phyloP scores from a whole-genome alignment of 2,888 invertebrate species.

The Yponomeuta malinellus region DNA sequence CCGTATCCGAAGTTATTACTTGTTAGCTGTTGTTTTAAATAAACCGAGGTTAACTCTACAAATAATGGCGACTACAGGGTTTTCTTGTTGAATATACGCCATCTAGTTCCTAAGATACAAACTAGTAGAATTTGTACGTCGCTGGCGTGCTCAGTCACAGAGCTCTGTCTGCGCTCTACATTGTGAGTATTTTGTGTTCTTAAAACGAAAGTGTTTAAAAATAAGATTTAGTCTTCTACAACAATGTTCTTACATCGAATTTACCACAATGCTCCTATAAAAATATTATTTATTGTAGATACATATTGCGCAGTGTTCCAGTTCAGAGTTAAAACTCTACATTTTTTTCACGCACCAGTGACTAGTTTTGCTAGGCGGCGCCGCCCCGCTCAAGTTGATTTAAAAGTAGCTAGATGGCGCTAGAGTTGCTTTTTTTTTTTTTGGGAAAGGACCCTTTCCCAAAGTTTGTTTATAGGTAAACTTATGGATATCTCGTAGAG shows the following conservation, averaged over 20 bases:
- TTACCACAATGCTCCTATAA: too few species aligned
- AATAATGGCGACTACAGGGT: too few species aligned
- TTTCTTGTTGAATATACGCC: background rate
- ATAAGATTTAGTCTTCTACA: too few species aligned
- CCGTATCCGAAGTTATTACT: too few species aligned
- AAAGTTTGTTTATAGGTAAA: constrained; percentile 3
- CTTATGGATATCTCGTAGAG: constrained; percentile 1
- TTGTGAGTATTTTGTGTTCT: too few species aligned
- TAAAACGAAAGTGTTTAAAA: too few species aligned
- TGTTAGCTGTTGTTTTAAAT: too few species aligned
- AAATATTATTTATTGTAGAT: too few species aligned
- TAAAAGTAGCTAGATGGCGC: background rate
- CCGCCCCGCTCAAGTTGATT: background rate
- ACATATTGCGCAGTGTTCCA: background rate
- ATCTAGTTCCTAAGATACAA: background rate
- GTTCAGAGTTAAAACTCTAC: too few species aligned
- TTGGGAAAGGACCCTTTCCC: background rate
- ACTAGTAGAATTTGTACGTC: background rate
- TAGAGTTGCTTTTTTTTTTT: background rate
- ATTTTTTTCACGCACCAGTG: too few species aligned
- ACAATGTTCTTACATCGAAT: too few species aligned
- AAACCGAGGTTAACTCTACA: too few species aligned
- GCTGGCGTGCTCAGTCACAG: background rate
- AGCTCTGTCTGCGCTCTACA: background rate
- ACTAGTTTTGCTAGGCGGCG: background rate